Evolutionary conservation across 1,140 invertebrate species (phyloP), one percentile per base, ranked within the genome.

Genomic region (Chymomyza costata): DNA sequence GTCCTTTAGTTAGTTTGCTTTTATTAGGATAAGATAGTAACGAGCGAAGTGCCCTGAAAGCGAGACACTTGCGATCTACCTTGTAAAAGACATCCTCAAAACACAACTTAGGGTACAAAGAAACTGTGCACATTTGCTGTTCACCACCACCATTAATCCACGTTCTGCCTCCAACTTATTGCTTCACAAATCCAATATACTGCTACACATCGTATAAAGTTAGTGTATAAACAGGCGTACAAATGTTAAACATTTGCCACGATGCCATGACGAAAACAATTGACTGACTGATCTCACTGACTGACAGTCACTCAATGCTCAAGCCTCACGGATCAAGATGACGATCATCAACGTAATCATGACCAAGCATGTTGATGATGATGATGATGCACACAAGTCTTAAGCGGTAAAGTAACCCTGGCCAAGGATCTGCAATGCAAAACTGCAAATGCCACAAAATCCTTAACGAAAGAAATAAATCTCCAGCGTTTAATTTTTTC

Each of bases 401-500:
- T 35, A 58, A 47, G 47, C 43, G 38, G 32, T 49, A 35, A 54
- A 46, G 30, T n/a, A 31, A 17, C 35, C 38, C 32, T 45, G 50
- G 28, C 35, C 32, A 38, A 5, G 71, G 66, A 78, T 78, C 71
- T 78, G 73, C 71, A 78, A 71, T 78, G 71, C 73, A 78, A 76
- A 76, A 76, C 67, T 10, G 38, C 53, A 66, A 66, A 57, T 45
- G 53, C 49, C 46, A 30, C 16, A 60, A 71, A 78, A 80, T 78
- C 67, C 73, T 65, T 80, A 80, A 80, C 74, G 73, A 80, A 80
- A 73, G 64, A 80, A 68, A 80, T 80, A 80, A 80, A 80, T 80
- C 73, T 80, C 73, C 38, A 52, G 8, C 35, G 35, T 17, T 38
- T n/a, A n/a, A n/a, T n/a, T 38, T 38, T 38, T 38, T 14, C 13